Conservation (phyloP, 2,797 vertebrate species). For the Antrozous pallidus region DNA sequence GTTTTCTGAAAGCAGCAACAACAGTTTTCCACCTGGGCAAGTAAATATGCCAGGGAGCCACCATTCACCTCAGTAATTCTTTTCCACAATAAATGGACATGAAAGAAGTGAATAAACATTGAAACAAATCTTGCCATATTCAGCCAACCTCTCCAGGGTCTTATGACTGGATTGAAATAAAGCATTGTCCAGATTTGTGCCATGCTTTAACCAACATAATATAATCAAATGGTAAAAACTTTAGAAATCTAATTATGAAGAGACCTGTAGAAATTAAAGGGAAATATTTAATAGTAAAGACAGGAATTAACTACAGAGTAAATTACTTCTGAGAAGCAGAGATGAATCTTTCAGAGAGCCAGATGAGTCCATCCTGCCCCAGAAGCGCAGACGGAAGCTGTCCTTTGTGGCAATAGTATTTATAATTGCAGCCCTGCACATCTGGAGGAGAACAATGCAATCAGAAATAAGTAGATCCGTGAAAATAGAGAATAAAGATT, state of each 20-base stretch:
- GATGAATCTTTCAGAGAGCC: background rate
- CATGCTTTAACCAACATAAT: constrained; percentile 1
- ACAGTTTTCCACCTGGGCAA: constrained; percentile 34
- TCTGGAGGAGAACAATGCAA: background rate
- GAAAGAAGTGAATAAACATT: constrained; percentile 5
- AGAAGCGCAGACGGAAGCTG: background rate
- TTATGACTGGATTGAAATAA: constrained; percentile 36
- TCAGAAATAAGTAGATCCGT: background rate
- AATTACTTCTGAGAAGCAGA: background rate
- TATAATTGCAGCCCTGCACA: background rate
- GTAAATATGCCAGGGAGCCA: background rate
- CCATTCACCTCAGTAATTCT: constrained; percentile 25
- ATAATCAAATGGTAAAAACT: constrained; percentile 43
- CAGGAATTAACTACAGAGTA: background rate
- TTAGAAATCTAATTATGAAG: background rate
- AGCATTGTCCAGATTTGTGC: background rate
- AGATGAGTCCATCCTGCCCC: no score
- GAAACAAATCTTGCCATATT: constrained; percentile 28
- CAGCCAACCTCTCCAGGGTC: background rate
- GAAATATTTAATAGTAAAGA: constrained; percentile 8
- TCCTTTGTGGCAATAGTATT: background rate
- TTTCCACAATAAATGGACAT: constrained; percentile 28
- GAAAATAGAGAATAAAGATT: background rate
- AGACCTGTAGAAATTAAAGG: background rate
- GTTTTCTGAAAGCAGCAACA: constrained; percentile 36